These are phyloP conservation scores for Piaya cayana DNA, from an alignment of 2,113 vertebrate genomes.

Conservation along the genomic window DNA sequence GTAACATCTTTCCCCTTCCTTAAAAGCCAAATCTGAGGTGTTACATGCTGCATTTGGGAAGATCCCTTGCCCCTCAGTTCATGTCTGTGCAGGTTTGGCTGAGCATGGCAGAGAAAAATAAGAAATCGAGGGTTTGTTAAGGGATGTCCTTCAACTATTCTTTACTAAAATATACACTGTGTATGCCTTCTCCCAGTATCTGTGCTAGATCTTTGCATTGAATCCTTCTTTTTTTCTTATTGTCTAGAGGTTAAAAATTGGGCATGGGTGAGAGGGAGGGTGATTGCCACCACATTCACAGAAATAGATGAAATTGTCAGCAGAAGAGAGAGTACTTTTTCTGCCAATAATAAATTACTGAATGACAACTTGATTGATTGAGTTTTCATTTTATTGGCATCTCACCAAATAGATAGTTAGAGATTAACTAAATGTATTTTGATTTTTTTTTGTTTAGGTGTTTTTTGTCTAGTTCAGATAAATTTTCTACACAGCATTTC, in stretches of 20 bases:
- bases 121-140: not conserved
- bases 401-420: not conserved
- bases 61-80: not conserved
- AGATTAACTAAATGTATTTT: not conserved
- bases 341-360: not conserved
- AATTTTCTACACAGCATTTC: not conserved
- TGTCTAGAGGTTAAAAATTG: rapidly evolving
- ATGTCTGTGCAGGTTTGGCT: not conserved
- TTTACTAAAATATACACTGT: not conserved
- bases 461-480: not conserved
- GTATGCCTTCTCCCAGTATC: not conserved
- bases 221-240: not conserved
- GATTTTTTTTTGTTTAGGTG: not conserved
- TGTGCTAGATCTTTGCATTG: not conserved
- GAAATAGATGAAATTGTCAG: not conserved
- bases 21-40: not conserved
- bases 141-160: not conserved
- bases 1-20: not conserved
- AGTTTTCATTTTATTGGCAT: not conserved
- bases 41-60: not conserved
- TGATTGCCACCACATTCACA: not conserved
- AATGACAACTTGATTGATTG: not conserved
- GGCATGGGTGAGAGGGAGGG: not conserved
- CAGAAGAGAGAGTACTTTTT: not conserved
- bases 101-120: not conserved